These are phyloP conservation scores for Hydrochoerus hydrochaeris DNA, from an alignment of 2,113 vertebrate genomes.

Conservation along the genomic window DNA sequence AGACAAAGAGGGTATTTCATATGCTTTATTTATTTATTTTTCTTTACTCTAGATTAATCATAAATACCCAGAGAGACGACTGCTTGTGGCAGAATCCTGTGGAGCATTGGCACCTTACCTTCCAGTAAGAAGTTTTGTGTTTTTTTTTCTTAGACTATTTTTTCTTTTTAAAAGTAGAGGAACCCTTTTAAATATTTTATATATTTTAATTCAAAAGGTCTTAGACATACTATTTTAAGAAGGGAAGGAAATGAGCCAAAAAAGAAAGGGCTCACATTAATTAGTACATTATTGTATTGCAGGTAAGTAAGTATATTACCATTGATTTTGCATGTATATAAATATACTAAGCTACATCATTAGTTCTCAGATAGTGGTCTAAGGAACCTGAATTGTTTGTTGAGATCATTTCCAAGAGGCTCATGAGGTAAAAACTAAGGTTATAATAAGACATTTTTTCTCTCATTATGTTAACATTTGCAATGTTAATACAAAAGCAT, in stretches of 20 bases:
- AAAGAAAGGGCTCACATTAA: background rate
- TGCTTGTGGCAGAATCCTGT: conserved; percentile 98
- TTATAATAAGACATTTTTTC: background rate
- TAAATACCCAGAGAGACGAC: conserved; percentile 98
- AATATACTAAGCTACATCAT: background rate
- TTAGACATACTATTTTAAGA: conserved; percentile 15
- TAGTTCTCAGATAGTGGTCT: background rate
- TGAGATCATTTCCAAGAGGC: background rate
- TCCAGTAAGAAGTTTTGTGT: conserved; percentile 93
- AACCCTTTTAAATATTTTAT: background rate
- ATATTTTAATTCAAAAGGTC: background rate
- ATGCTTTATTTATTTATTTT: conserved; percentile 58
- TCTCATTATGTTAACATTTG: background rate
- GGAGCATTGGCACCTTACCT: conserved; percentile 98
- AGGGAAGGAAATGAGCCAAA: background rate
- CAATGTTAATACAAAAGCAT: background rate
- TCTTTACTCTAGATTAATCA: conserved; percentile 94
- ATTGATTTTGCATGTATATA: background rate
- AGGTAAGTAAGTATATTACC: background rate
- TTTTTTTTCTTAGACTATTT: background rate
- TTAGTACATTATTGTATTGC: background rate
- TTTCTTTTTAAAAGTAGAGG: conserved; percentile 10
- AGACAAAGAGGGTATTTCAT: conserved; percentile 32
- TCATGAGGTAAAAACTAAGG: background rate
- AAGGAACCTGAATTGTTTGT: background rate